Evolutionary conservation across 1,140 invertebrate species (phyloP), one percentile per base, ranked within the genome.

Genomic region (Drosophila murphyi): DNA sequence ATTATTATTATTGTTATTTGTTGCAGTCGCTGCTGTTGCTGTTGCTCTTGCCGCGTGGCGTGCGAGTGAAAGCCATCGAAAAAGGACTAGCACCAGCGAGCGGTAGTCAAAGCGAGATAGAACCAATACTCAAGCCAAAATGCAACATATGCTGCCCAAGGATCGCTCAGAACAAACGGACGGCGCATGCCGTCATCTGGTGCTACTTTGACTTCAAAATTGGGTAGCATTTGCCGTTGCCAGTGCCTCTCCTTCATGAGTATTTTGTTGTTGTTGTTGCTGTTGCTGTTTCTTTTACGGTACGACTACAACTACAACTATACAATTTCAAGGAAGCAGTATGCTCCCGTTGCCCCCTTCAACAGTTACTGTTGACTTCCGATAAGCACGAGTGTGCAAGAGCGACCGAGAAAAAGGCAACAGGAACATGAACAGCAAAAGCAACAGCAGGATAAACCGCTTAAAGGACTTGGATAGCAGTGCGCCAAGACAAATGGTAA

Each of bases 161-260:
- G 87, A 73, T 69, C 74, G 65, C 69, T 57, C 77, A 81, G 83
- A 89, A 78, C 80, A 89, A 89, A 81, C 72, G 80, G 34, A 72
- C 85, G 88, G 83, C 88, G 88, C 88, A 91, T 82, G 88, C 88
- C 88, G 88, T 91, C 88, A 91, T 91, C 83, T 91, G 88, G 82
- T 91, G 80, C 88, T 90, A 88, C 88, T 91, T 91, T 91, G 88
- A 91, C 88, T 91, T 89, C 51, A 52, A 91, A 88, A 88, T 91
- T 91, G 80, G 88, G 80, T 76, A 72, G 70, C 73, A 67, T 79
- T 79, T 76, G 68, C 67, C 61, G 72, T 64, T 75, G 41, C 62
- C 20, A 3, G 3, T 63, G 32, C 35, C 45, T 48, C 72, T 83
- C 50, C 72, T 73, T 87, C 59, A 63, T 47, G 43, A 31, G 55